phyloP scores from a whole-genome alignment of 2,888 invertebrate species.

The Parochlus steinenii region DNA sequence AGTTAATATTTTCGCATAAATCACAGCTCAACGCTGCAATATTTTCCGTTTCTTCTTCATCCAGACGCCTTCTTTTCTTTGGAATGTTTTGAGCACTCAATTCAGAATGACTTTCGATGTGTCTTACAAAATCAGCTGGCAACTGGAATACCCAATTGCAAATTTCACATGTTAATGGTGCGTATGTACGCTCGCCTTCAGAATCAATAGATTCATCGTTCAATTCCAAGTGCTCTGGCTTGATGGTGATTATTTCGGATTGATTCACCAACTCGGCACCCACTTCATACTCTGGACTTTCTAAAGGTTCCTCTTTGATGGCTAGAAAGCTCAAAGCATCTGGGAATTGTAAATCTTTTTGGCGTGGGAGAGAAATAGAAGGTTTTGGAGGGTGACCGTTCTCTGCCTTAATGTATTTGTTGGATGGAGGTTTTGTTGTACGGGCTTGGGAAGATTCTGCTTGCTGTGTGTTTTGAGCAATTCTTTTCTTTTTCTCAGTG shows the following conservation, averaged over 20 bases:
- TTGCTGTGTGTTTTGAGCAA: conserved; percentile 7
- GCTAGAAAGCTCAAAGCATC: conserved; percentile 15
- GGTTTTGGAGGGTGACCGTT: conserved; percentile 11
- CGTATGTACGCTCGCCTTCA: conserved; percentile 35
- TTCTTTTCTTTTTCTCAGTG: conserved; percentile 9
- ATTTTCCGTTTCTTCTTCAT: conserved; percentile 50
- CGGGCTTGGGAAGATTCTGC: neutral
- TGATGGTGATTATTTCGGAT: conserved; percentile 38
- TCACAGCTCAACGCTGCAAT: conserved; percentile 64
- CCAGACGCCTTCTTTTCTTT: conserved; percentile 36
- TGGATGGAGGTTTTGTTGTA: neutral
- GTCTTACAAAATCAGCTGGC: conserved; percentile 69
- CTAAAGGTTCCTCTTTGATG: conserved; percentile 48
- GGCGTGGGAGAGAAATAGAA: no score
- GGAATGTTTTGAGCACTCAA: conserved; percentile 30
- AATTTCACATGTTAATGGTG: conserved; percentile 64
- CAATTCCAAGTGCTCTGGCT: conserved; percentile 35
- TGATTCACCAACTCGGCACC: conserved; percentile 5
- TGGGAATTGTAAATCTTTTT: conserved; percentile 11
- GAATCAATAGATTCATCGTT: conserved; percentile 16
- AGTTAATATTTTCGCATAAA: conserved; percentile 45
- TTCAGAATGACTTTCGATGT: conserved; percentile 64
- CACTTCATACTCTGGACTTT: conserved; percentile 49
- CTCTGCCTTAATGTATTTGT: neutral
- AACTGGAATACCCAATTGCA: conserved; percentile 70